Conservation (phyloP, 2,888 invertebrate species). For the Acronicta psi region DNA sequence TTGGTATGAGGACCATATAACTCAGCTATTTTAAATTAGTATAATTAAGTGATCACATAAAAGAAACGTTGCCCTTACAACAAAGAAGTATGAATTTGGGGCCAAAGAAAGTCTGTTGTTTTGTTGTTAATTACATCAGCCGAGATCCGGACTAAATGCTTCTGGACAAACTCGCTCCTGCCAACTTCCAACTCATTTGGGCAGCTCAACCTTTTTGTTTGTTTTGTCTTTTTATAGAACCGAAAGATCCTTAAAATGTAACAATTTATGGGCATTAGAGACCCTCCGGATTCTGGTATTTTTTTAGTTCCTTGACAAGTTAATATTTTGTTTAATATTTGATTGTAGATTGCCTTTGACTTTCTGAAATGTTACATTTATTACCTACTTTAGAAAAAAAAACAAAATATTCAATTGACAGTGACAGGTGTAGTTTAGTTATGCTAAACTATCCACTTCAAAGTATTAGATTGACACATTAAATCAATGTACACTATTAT, state of each 20-base stretch:
- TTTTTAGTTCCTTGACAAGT: no score
- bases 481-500: neutral
- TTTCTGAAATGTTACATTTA: no score
- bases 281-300: neutral
- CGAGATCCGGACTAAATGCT: slow-evolving; percentile 14
- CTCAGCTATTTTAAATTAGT: no score
- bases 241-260: slow-evolving; percentile 5
- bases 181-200: neutral
- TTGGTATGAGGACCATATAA: no score
- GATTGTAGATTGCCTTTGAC: no score
- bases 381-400: no score
- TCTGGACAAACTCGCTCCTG: neutral
- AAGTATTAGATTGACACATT: neutral
- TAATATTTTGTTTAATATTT: no score
- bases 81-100: slow-evolving; percentile 18
- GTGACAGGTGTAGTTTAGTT: no score
- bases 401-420: no score
- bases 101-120: slow-evolving; percentile 39
- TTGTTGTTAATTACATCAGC: slow-evolving; percentile 39
- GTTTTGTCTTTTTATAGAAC: neutral
- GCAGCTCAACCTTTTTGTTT: slow-evolving; percentile 16
- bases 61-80: slow-evolving; percentile 14
- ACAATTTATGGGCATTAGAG: neutral
- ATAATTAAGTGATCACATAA: neutral
- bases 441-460: neutral